Base-by-base conservation (phyloP, 2,113 vertebrate species). In the Brachyistius frenatus region DNA sequence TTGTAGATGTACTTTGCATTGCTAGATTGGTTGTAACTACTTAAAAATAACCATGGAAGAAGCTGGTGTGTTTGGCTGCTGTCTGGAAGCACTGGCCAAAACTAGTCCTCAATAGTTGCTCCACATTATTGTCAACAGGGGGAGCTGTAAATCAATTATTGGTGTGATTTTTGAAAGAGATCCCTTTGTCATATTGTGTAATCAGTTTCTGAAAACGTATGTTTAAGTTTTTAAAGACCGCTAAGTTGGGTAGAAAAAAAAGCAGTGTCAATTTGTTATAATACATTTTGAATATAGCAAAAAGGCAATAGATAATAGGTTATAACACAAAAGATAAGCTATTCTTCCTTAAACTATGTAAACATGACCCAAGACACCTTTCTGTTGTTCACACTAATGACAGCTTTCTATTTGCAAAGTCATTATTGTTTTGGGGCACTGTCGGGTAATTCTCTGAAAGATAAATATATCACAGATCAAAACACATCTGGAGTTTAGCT, bases 91-190 rank as follows among this genome's bases (percentile, higher is more conserved):
- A 11, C 4, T 35, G 35, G 37, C 31, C 8, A 10, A 1, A 23
- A 66, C 14, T 23, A 54, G 30, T 46, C 23, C 5, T 37, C 0
- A 60, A 23, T 16, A 14, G 2, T 15, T 65, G 9, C 0, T 73
- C 4, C 33, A 58, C 61, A 86, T 84, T 72, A 11, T 36, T 78
- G 39, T 41, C 89, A 89, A 33, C 57, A 85, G 91, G 75, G 78
- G 86, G 80, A 31, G 88, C 78, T 76, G 55, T 53, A 73, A 71
- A 0, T 54, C 46, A 30, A 56, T 44, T 33, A 15, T 37, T 57
- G 13, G 9, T 16, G 6, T 14, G n/a, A 2, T 50, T 15, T 65
- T 44, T 56, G 23, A 16, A 14, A 6, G 10, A 4, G 33, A 5
- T 7, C 30, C n/a, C 61, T 16, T 23, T 9, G 14, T 0, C 4